These are phyloP conservation scores for Psilopsiagon aurifrons DNA, from an alignment of 2,113 vertebrate species.

Conservation along the genomic window DNA sequence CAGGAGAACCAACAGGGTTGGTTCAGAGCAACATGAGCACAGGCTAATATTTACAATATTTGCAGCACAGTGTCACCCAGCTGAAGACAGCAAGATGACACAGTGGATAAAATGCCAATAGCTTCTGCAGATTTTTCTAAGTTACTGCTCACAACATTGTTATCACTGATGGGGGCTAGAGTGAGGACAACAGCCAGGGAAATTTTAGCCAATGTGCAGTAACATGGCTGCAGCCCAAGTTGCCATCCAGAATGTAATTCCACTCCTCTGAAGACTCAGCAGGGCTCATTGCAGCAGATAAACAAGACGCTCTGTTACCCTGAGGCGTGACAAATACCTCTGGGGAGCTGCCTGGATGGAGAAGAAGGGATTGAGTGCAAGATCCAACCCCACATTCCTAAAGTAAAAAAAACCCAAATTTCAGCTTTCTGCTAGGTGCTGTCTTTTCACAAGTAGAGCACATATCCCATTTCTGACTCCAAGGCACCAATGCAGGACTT, in stretches of 20 bases:
- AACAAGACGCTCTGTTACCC: slow-evolving; percentile 43
- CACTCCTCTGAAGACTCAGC: slow-evolving; percentile 54
- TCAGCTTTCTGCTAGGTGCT: neutral
- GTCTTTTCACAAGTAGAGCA: neutral
- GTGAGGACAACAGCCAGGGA: neutral
- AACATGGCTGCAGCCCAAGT: slow-evolving; percentile 2
- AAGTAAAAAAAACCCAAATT: neutral
- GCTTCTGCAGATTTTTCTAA: neutral
- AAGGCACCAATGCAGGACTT: neutral
- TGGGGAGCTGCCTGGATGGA: neutral
- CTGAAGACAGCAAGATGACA: neutral
- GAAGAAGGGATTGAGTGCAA: neutral
- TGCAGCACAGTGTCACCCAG: neutral
- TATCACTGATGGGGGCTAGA: neutral
- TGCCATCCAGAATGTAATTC: slow-evolving; percentile 54
- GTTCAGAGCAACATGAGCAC: neutral
- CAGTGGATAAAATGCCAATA: neutral
- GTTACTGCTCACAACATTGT: neutral
- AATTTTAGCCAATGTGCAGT: slow-evolving; percentile 22
- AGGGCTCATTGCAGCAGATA: slow-evolving; percentile 26
- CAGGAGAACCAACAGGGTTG: neutral
- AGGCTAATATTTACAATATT: neutral
- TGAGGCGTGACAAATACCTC: slow-evolving; percentile 1
- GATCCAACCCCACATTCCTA: neutral
- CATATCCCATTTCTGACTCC: neutral